Percentiles rank a stretch among this genome's conserved stretches.
Conservation (phyloP, 2,888 invertebrate genomes). For the Chalcis sispes region DNA sequence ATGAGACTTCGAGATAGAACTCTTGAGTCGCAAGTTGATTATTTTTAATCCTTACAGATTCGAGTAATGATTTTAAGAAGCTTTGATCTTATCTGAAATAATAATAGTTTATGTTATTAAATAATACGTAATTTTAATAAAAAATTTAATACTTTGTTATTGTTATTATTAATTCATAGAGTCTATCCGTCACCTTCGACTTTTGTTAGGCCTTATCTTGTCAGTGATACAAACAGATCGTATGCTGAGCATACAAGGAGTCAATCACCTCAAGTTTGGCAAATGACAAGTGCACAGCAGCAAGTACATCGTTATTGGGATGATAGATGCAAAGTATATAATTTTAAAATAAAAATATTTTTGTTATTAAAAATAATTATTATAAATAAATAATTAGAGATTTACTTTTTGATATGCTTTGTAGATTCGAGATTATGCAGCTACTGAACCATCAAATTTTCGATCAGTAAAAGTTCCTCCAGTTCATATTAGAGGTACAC, state of each 20-base stretch:
- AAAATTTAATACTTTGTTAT: not conserved
- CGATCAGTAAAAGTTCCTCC: conserved; percentile 36
- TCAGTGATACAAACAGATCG: conserved; percentile 67
- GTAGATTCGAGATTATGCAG: conserved; percentile 40
- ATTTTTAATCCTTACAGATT: conserved; percentile 67
- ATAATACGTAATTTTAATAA: not conserved
- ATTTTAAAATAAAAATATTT: not conserved
- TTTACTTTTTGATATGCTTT: not conserved
- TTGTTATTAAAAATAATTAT: not conserved
- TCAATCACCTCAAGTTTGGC: conserved; percentile 66
- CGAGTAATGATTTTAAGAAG: conserved; percentile 66
- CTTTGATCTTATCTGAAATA: conserved; percentile 74
- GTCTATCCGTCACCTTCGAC: conserved; percentile 59
- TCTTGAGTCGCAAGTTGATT: conserved; percentile 71
- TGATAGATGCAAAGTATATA: conserved; percentile 54
- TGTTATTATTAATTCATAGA: conserved; percentile 14
- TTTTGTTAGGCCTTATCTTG: conserved; percentile 67
- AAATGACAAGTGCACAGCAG: conserved; percentile 54
- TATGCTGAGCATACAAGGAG: conserved; percentile 68
- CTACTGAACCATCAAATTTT: conserved; percentile 46
- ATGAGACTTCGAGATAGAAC: conserved; percentile 71
- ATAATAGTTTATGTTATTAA: conserved; percentile 6
- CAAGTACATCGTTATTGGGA: conserved; percentile 55
- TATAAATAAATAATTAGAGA: not conserved
- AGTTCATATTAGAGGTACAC: conserved; percentile 29